Base-by-base conservation (phyloP, 2,113 vertebrate species). In the Macquaria ambigua region DNA sequence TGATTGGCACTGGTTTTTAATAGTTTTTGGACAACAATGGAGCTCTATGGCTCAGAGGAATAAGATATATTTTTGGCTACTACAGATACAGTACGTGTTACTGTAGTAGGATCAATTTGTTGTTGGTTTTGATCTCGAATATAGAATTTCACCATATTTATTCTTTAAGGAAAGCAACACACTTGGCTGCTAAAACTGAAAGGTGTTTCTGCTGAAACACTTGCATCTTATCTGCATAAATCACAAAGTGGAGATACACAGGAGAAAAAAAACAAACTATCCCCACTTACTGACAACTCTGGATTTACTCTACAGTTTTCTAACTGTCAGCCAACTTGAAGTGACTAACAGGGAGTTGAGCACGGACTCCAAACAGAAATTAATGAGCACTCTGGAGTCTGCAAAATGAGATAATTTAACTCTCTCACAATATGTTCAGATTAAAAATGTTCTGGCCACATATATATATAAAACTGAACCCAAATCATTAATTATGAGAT, bases 321-420 rank as follows among this genome's bases (percentile, higher is more conserved):
- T 61, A 77, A 63, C 52, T 73, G 43, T 83, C 74, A 56, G 23
- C 55, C 5, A 74, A 55, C 46, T 59, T n/a, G 48, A 77, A 74
- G 58, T 53, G 75, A 75, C 16, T 63, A n/a, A 73, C 18, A 21
- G 41, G 81, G 4, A 37, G 28, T 31, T 31, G 28, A 31, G 28
- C 28, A 37, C 37, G 37, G 37, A 37, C 69, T 62, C 31, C 3
- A 46, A 58, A 75, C 39, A 71, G 64, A 64, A 74, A 83, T n/a
- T 25, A 87, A 83, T 72, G 75, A 87, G 79, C 67, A 16, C 46
- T 59, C 5, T 34, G 37, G 52, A n/a, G 46, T 78, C 34, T 31
- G 58, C 18, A 16, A 41, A 71, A 16, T 25, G 37, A 6, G 37
- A 25, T 39, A 6, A 21, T 58, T 73, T 10, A 41, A 16, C 52